Evolutionary conservation across 2,888 invertebrate species (phyloP), one percentile per base, ranked within the genome.

Genomic region (Cataglyphis albicans): DNA sequence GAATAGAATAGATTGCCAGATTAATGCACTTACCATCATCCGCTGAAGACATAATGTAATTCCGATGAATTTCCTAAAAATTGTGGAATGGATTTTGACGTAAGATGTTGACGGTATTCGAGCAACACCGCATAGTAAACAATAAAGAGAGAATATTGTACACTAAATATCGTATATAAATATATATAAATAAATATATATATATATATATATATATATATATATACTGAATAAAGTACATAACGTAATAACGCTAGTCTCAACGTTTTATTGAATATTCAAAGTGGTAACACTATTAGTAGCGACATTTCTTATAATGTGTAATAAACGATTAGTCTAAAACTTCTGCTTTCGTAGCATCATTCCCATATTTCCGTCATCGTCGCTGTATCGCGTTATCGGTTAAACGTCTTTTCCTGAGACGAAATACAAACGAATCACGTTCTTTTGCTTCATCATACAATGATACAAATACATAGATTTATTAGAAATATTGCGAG

Each of bases 251-350:
- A 80, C 78, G 70, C 78, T 80, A 80, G 44, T 70, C 87, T 92
- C 89, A 92, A 91, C 89, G 85, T 90, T 93, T 93, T 93, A 93
- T 93, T 93, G 88, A 91, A 90, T 93, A 92, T 92, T 92, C 90
- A 92, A 91, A 92, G 89, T 92, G 92, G 91, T 93, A 93, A 93
- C 92, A 92, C 92, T 92, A 91, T 91, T 76, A 88, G 83, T 88
- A 87, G 90, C 87, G 88, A 91, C 88, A 90, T 88, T 91, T 87
- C 83, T 90, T 86, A 75, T 87, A 88, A 85, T 76, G 84, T 88
- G 78, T 91, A 90, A 88, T 90, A 90, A 90, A 91, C 86, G 88
- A 87, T 88, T 90, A 90, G 67, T 83, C 88, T 90, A 87, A 86
- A 87, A 82, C 61, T 68, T 80, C 73, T 84, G 83, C 80, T 82